Evolutionary conservation across 2,888 invertebrate species (phyloP).

Genomic region (Stenoptilia bipunctidactyla): DNA sequence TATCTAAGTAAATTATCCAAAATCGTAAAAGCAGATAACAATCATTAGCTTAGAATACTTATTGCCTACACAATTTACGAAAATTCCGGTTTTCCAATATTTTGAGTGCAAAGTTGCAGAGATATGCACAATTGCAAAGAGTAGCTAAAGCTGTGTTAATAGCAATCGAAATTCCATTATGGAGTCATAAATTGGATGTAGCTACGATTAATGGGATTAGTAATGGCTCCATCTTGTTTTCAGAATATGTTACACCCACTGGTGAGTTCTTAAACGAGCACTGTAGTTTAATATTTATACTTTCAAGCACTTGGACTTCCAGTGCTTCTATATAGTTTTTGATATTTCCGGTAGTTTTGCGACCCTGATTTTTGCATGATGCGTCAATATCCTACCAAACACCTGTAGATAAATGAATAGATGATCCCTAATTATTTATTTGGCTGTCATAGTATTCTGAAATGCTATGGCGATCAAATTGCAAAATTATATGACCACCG

Average conservation of each 20-base stretch:
- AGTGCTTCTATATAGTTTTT: background rate
- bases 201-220: conserved; percentile 42
- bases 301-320: conserved; percentile 1
- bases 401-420: too few relatives aligned
- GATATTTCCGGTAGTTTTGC: background rate
- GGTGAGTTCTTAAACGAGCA: conserved; percentile 65
- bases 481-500: too few relatives aligned
- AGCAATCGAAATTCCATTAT: conserved; percentile 40
- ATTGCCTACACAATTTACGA: too few relatives aligned
- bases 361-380: conserved; percentile 4
- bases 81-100: too few relatives aligned
- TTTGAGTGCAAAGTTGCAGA: too few relatives aligned
- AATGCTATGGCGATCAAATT: too few relatives aligned
- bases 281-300: conserved; percentile 26
- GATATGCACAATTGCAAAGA: too few relatives aligned
- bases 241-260: conserved; percentile 69
- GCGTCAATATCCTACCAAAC: background rate
- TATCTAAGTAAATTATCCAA: too few relatives aligned
- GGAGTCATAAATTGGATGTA: conserved; percentile 63
- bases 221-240: conserved; percentile 70
- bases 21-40: too few relatives aligned
- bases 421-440: too few relatives aligned
- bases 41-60: too few relatives aligned
- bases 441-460: too few relatives aligned
- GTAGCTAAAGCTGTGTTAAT: conserved; percentile 17